Evolutionary conservation across 2,113 vertebrate species (phyloP).

Genomic region (Parotia lawesii): DNA sequence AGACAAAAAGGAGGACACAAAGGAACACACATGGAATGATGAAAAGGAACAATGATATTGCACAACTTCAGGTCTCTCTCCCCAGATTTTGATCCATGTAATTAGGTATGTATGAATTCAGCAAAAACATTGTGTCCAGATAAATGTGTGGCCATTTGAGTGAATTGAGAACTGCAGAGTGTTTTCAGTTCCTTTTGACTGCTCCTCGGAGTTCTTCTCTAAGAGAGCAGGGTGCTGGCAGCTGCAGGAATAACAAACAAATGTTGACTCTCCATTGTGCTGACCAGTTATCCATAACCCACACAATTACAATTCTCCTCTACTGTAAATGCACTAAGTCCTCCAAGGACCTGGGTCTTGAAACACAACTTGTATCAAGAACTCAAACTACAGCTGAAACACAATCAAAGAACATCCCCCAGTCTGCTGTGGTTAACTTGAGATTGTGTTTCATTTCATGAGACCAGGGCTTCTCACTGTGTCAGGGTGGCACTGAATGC

Average conservation of each 20-base stretch:
- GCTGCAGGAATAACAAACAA: constrained; percentile 40
- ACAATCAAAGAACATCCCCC: constrained; percentile 30
- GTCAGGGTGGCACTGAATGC: constrained; percentile 3
- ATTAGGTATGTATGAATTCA: constrained; percentile 60
- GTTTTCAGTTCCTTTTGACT: constrained; percentile 23
- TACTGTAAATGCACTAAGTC: background rate
- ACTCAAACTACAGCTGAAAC: constrained; percentile 41
- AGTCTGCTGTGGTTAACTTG: constrained; percentile 5
- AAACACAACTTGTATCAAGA: constrained; percentile 29
- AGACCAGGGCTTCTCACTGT: constrained; percentile 15
- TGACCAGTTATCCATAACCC: constrained; percentile 11
- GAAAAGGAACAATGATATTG: constrained; percentile 71
- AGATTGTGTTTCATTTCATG: constrained; percentile 38
- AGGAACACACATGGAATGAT: constrained; percentile 66
- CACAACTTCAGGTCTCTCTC: constrained; percentile 72
- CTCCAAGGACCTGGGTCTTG: constrained; percentile 24
- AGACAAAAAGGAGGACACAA: constrained; percentile 29
- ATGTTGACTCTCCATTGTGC: constrained; percentile 13
- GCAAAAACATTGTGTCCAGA: constrained; percentile 40
- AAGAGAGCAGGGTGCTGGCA: background rate
- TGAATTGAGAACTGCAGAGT: constrained; percentile 20
- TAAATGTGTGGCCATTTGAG: constrained; percentile 43
- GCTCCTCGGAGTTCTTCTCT: constrained; percentile 12
- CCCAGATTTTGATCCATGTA: constrained; percentile 64
- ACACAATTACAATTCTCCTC: constrained; percentile 21